A percentile compares a stretch with the other conserved stretches of the same genome.
Evolutionary conservation across 2,888 invertebrate genomes (phyloP).

Genomic region (Meliscaeva auricollis): DNA sequence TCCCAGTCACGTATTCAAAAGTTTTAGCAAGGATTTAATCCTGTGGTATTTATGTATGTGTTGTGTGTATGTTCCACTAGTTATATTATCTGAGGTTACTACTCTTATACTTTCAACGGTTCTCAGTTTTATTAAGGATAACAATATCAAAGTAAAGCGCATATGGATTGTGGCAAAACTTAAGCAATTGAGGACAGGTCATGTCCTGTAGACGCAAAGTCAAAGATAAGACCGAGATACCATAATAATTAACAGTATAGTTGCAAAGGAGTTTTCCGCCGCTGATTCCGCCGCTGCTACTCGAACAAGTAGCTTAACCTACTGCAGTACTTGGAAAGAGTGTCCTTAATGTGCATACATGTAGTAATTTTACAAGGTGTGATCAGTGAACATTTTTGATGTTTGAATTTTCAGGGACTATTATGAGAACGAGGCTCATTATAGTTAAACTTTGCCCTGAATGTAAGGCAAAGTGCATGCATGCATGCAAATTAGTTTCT

Average conservation of each 20-base stretch:
- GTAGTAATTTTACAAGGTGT: slow-evolving; percentile 17
- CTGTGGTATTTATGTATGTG: not conserved
- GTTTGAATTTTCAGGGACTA: slow-evolving; percentile 9
- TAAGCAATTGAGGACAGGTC: slow-evolving; percentile 38
- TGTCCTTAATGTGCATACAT: not conserved
- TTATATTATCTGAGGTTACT: slow-evolving; percentile 6
- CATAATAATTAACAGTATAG: slow-evolving; percentile 23
- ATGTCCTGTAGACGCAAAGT: slow-evolving; percentile 32
- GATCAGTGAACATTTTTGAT: slow-evolving; percentile 22
- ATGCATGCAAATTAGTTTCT: slow-evolving; percentile 36
- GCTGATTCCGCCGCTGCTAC: too few species aligned
- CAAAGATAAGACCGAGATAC: slow-evolving; percentile 11
- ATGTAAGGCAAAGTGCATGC: slow-evolving; percentile 16
- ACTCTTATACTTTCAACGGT: slow-evolving; percentile 8
- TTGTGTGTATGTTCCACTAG: not conserved
- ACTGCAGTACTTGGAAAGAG: too few species aligned
- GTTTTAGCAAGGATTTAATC: slow-evolving; percentile 19
- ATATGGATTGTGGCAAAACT: slow-evolving; percentile 39
- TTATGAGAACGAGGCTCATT: not conserved
- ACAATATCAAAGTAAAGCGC: slow-evolving; percentile 21
- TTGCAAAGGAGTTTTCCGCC: not conserved
- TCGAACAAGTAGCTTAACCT: too few species aligned
- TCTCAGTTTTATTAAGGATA: slow-evolving; percentile 10
- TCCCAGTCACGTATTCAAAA: slow-evolving; percentile 15
- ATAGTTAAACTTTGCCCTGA: slow-evolving; percentile 29